Conservation (phyloP, 2,797 vertebrate species). For the Acrocephalus scirpaceus region DNA sequence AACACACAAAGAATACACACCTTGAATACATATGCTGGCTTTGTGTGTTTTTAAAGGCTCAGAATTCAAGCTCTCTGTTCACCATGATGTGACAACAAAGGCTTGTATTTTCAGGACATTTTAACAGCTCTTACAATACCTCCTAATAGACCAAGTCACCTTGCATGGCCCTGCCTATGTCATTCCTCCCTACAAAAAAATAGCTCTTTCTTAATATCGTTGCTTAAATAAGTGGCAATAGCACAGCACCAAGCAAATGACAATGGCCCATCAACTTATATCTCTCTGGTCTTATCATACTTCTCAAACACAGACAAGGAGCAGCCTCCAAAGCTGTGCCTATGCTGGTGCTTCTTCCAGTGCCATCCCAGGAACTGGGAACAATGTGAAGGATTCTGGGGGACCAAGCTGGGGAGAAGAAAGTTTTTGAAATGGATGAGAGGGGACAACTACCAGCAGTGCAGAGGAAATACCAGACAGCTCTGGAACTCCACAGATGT, state of each 20-base stretch:
- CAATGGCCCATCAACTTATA: neutral
- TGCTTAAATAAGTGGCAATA: neutral
- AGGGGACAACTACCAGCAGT: neutral
- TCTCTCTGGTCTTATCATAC: neutral
- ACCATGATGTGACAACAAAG: neutral
- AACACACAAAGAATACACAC: neutral
- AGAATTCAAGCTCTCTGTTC: neutral
- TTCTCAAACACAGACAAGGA: neutral
- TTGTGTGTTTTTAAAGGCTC: neutral
- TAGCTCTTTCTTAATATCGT: neutral
- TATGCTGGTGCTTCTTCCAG: neutral
- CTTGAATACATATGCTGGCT: rapidly evolving
- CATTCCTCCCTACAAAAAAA: neutral
- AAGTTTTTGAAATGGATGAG: neutral
- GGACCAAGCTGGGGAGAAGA: neutral
- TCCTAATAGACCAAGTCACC: neutral
- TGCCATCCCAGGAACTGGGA: neutral
- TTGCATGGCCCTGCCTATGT: neutral
- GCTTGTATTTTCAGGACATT: neutral
- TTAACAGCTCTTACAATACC: neutral
- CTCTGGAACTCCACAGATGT: neutral
- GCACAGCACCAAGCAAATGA: neutral
- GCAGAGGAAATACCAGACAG: neutral
- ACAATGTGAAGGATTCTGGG: neutral
- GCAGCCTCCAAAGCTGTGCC: neutral